These are phyloP conservation scores for Lasius platythorax DNA, from an alignment of 2,888 invertebrate species.

Conservation along the genomic window DNA sequence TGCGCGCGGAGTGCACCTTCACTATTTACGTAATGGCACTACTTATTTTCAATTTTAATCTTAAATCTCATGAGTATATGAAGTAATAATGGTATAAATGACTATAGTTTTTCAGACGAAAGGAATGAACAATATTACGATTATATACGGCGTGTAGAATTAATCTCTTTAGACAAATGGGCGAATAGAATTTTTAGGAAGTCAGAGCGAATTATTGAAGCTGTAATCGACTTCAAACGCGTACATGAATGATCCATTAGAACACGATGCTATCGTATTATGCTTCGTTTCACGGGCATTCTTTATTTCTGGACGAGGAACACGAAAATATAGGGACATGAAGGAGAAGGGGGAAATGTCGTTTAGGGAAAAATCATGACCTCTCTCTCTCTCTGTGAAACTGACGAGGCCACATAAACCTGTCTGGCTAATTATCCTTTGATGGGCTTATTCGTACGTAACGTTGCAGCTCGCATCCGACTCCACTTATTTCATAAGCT, in stretches of 20 bases:
- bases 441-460: constrained; percentile 43
- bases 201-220: not conserved
- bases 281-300: constrained; percentile 15
- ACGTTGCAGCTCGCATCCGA: constrained; percentile 43
- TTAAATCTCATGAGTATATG: not conserved
- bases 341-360: not conserved
- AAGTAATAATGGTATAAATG: not conserved
- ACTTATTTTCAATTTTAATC: not conserved
- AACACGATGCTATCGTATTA: constrained; percentile 28
- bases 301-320: not conserved
- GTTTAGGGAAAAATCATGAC: constrained; percentile 32
- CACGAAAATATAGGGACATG: not conserved
- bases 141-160: not conserved
- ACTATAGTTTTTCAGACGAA: not conserved
- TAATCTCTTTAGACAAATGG: not conserved
- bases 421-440: constrained; percentile 52
- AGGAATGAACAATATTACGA: not conserved
- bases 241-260: constrained; percentile 21
- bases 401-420: constrained; percentile 26
- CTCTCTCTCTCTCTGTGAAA: constrained; percentile 8
- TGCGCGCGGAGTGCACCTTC: not conserved
- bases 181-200: constrained; percentile 4
- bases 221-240: not conserved
- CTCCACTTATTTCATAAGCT: constrained; percentile 57
- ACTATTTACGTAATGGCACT: not conserved